Evolutionary conservation across 2,113 vertebrate genomes (phyloP).

Genomic region (Myrmecobius fasciatus): DNA sequence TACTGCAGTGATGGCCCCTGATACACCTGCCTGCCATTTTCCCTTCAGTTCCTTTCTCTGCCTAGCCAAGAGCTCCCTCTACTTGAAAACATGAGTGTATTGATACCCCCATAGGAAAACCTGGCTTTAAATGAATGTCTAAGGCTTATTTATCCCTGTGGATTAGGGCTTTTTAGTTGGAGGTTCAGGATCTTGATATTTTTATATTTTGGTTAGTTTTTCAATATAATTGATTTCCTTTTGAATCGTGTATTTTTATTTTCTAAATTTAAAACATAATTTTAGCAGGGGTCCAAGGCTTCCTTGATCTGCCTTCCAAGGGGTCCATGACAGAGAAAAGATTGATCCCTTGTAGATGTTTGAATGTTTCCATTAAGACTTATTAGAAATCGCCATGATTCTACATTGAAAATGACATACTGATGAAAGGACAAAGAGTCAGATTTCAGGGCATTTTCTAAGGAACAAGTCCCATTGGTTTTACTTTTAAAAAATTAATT

Average conservation of each 20-base stretch:
- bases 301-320: not conserved
- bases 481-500: not conserved
- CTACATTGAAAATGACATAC: not conserved
- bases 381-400: slow-evolving; percentile 9
- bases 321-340: not conserved
- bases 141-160: not conserved
- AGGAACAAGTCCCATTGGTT: slow-evolving; percentile 8
- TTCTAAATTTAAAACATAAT: not conserved
- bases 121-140: not conserved
- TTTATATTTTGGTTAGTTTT: not conserved
- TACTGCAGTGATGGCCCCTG: slow-evolving; percentile 23
- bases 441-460: slow-evolving; percentile 25
- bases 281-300: not conserved
- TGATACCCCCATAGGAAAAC: slow-evolving; percentile 34
- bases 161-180: not conserved
- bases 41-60: slow-evolving; percentile 64
- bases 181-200: not conserved
- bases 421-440: not conserved
- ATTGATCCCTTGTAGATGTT: not conserved
- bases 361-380: rapidly evolving
- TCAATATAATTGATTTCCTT: not conserved
- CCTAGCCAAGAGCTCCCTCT: slow-evolving; percentile 87
- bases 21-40: slow-evolving; percentile 5
- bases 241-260: not conserved
- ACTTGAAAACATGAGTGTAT: slow-evolving; percentile 82